Percentiles rank a stretch among this genome's conserved stretches.
Conservation (phyloP, 2,113 vertebrate species). For the Azemiops feae region DNA sequence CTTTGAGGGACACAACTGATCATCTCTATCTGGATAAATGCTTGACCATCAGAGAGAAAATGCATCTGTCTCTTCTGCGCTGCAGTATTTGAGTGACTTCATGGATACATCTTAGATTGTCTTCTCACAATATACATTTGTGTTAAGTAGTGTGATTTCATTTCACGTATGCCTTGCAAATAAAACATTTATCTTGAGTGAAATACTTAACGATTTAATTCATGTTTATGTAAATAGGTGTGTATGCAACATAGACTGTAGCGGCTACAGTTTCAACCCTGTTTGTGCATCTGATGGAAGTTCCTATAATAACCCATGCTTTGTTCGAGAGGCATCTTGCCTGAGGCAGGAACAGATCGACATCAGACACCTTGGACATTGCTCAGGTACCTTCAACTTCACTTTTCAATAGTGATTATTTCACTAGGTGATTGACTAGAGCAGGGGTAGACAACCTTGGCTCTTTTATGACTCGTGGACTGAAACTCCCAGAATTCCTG, state of each 20-base stretch:
- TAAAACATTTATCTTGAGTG: not conserved
- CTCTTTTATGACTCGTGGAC: too few species aligned
- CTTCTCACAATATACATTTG: not conserved
- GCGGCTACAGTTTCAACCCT: conserved; percentile 93
- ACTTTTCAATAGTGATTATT: not conserved
- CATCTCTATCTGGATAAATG: not conserved
- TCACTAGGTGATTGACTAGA: not conserved
- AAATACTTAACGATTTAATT: conserved; percentile 16
- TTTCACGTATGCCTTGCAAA: not conserved
- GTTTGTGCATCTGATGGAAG: conserved; percentile 92
- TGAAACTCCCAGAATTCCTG: too few species aligned
- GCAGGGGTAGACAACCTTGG: too few species aligned
- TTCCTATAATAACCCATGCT: conserved; percentile 94
- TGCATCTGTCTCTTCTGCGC: not conserved
- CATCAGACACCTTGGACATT: conserved; percentile 90
- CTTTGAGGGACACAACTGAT: not conserved
- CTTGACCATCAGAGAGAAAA: not conserved
- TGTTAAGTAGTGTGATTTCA: not conserved
- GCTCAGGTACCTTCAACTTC: conserved; percentile 78
- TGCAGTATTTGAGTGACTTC: not conserved
- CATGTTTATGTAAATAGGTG: conserved; percentile 77
- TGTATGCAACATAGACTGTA: conserved; percentile 97
- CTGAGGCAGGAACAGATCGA: conserved; percentile 96
- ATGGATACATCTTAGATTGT: not conserved
- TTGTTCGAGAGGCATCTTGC: conserved; percentile 92